Evolutionary conservation across 2,113 vertebrate species (phyloP).

Genomic region (Madoqua kirkii): DNA sequence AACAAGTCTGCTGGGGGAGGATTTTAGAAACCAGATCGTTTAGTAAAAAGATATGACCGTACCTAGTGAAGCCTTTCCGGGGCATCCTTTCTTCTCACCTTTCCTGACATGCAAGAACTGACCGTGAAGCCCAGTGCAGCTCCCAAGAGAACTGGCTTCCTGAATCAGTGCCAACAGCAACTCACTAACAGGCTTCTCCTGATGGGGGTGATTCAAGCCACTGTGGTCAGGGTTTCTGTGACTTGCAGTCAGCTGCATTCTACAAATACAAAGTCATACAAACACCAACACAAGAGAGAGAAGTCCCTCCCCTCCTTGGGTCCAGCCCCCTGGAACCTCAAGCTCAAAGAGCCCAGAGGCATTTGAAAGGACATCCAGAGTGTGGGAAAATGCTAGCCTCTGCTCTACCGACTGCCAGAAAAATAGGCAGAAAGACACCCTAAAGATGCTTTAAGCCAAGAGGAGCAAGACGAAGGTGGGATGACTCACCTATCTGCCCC

Average conservation of each 20-base stretch:
- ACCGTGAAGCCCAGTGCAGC: neutral
- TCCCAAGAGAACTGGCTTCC: neutral
- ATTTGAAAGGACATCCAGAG: neutral
- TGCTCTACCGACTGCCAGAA: neutral
- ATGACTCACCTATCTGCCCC: neutral
- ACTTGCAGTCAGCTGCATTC: neutral
- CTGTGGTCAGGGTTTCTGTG: neutral
- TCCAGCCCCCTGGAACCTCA: neutral
- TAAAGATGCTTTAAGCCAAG: neutral
- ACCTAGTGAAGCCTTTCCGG: neutral
- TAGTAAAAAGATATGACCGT: neutral
- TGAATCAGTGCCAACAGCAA: neutral
- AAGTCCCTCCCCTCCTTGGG: neutral
- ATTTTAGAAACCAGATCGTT: neutral
- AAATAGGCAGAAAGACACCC: neutral
- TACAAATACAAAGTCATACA: neutral
- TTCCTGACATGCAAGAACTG: neutral
- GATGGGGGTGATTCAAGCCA: neutral
- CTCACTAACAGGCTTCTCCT: neutral
- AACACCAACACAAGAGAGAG: neutral
- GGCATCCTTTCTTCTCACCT: neutral
- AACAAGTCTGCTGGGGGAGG: neutral
- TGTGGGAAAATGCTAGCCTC: neutral
- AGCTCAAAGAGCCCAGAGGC: neutral
- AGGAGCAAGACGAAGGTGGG: neutral